Percentiles rank a stretch among this genome's conserved stretches.
Conservation (phyloP, 2,113 vertebrate genomes). For the Falcunculus frontatus region DNA sequence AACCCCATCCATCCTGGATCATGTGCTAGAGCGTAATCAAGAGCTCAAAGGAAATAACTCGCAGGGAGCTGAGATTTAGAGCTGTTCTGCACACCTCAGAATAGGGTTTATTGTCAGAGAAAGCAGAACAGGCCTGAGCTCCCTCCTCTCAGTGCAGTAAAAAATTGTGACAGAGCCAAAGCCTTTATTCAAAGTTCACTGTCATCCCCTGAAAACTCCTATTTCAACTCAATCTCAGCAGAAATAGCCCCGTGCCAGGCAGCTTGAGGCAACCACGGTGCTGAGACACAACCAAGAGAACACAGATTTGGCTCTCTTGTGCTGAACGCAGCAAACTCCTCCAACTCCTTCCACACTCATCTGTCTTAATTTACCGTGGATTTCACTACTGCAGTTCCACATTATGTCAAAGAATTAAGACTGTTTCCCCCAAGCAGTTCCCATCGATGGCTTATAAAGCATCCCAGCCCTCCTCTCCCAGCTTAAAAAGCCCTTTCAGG, state of each 20-base stretch:
- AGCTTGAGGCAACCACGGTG: not conserved
- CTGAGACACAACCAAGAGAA: not conserved
- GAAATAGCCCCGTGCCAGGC: not conserved
- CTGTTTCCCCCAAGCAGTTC: rapidly evolving
- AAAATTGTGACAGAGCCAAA: not conserved
- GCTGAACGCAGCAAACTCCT: not conserved
- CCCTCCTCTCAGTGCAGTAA: not conserved
- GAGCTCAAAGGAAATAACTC: constrained; percentile 28
- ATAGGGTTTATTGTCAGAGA: not conserved
- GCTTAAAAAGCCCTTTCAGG: not conserved
- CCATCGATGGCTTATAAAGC: not conserved
- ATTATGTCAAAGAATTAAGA: not conserved
- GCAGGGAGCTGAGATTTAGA: not conserved
- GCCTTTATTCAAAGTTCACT: not conserved
- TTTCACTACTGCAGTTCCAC: not conserved
- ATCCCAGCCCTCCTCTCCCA: not conserved
- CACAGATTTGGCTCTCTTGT: not conserved
- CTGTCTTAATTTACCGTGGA: not conserved
- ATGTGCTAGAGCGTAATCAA: not conserved
- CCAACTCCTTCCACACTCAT: not conserved
- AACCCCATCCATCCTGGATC: not conserved
- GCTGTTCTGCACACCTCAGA: not conserved
- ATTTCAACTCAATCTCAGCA: not conserved
- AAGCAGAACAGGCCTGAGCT: not conserved
- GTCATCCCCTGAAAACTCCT: not conserved